Percentiles rank a stretch among this genome's conserved stretches.
phyloP scores from a whole-genome alignment of 92 coral and sea anemone species.

The Umimayanthus chanpuru region DNA sequence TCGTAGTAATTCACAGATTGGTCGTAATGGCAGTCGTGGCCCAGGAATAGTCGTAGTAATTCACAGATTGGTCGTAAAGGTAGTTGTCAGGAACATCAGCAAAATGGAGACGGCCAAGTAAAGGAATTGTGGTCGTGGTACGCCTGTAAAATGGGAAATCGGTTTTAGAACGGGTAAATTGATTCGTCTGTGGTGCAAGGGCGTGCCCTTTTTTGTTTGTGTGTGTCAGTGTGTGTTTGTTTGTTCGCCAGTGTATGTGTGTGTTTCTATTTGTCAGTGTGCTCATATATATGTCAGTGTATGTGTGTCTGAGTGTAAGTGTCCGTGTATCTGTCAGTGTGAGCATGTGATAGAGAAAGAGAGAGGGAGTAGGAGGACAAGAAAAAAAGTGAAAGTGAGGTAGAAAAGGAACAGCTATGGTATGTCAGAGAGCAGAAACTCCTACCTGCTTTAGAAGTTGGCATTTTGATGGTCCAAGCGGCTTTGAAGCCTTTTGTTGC shows the following conservation, averaged over 20 bases:
- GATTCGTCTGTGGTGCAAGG: not conserved
- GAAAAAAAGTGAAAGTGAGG: too few species aligned
- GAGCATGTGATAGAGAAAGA: not conserved
- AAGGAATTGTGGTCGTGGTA: not conserved
- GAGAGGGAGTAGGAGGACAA: too few species aligned
- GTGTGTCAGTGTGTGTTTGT: not conserved
- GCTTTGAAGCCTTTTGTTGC: not conserved
- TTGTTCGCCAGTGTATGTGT: too few species aligned
- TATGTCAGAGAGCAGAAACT: not conserved
- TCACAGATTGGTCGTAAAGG: not conserved
- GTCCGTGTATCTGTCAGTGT: not conserved
- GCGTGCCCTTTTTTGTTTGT: not conserved
- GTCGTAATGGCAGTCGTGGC: not conserved
- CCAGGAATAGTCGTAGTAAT: not conserved
- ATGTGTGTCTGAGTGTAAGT: not conserved
- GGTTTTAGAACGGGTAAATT: not conserved
- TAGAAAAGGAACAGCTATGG: not conserved
- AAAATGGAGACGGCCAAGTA: conserved; percentile 11
- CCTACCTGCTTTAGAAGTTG: not conserved
- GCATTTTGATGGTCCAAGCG: not conserved
- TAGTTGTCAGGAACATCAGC: not conserved
- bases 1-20: not conserved
- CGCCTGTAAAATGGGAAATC: not conserved
- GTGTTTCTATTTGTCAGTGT: not conserved
- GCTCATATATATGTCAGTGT: not conserved